These are phyloP conservation scores for Antheraea yamamai DNA, from an alignment of 2,888 invertebrate genomes.

Conservation along the genomic window DNA sequence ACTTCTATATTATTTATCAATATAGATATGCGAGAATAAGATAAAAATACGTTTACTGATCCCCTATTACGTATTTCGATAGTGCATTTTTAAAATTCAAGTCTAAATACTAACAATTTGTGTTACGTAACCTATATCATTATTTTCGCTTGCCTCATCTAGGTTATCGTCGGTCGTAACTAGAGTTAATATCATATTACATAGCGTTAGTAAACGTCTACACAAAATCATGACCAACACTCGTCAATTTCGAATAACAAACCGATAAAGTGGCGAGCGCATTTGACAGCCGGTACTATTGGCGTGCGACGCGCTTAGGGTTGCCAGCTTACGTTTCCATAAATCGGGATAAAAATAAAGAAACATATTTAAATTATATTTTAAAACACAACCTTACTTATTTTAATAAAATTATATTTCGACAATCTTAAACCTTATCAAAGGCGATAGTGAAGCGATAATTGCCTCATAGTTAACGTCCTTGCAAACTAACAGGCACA, in stretches of 20 bases:
- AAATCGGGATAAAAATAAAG: neutral
- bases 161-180: neutral
- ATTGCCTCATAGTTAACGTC: too few species aligned
- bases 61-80: too few species aligned
- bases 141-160: slow-evolving; percentile 11
- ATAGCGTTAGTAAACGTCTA: slow-evolving; percentile 7
- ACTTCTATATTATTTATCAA: too few species aligned
- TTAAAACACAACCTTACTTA: too few species aligned
- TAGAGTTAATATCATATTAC: slow-evolving; percentile 2
- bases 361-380: neutral
- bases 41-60: too few species aligned
- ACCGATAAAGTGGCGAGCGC: slow-evolving; percentile 8
- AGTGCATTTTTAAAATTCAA: too few species aligned
- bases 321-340: neutral
- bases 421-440: too few species aligned
- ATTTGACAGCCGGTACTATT: slow-evolving; percentile 7
- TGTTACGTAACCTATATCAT: neutral
- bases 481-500: too few species aligned
- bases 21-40: too few species aligned
- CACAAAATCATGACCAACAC: slow-evolving; percentile 9
- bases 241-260: slow-evolving; percentile 15
- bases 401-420: too few species aligned
- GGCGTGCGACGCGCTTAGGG: slow-evolving; percentile 6
- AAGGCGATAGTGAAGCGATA: too few species aligned
- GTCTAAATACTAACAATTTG: too few species aligned